Evolutionary conservation across 2,888 invertebrate genomes (phyloP), one percentile per base, ranked within the genome.

Genomic region (Hirtodrosophila cameraria): DNA sequence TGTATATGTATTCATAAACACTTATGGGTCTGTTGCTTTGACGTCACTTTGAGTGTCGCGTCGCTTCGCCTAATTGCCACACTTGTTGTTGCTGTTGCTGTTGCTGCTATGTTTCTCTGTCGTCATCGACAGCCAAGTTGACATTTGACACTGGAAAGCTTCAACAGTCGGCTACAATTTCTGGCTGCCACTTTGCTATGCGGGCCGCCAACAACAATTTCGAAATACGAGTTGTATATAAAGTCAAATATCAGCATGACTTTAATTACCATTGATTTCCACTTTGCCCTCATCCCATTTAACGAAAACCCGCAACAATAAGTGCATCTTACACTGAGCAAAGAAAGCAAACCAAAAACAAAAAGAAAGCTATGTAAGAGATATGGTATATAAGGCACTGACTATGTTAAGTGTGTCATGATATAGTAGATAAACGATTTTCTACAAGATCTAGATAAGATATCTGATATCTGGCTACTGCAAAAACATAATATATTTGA

Each of bases 231-330:
- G n/a, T n/a, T n/a, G n/a, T 23, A 38, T 28, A 53, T 43, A 41
- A 50, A 62, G 59, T 66, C 57, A 60, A 67, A 58, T 65, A 74
- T 71, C 63, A 45, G 50, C 61, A 63, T 48, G 75, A 46, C 57
- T 81, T 65, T 76, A 83, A 81, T 83, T 80, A 78, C 74, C 83
- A 81, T 83, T 80, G 81, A 83, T 83, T 81, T 81, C 61, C 65
- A 76, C 80, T 80, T 54, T 60, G 75, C 50, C 57, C 82, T 48
- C 50, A 36, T 64, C 60, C 50, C 46, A 64, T 69, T 77, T 70
- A 38, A 73, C 38, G 8, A 7, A 52, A 11, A 23, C 9, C 41
- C 23, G 35, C 27, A 38, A 7, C 36, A 28, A 35, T 15, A 31
- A 39, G 12, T 31, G 30, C 61, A 41, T 52, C 53, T 3, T 7